Conservation (phyloP, 2,113 vertebrate species). For the Dicentrarchus labrax region DNA sequence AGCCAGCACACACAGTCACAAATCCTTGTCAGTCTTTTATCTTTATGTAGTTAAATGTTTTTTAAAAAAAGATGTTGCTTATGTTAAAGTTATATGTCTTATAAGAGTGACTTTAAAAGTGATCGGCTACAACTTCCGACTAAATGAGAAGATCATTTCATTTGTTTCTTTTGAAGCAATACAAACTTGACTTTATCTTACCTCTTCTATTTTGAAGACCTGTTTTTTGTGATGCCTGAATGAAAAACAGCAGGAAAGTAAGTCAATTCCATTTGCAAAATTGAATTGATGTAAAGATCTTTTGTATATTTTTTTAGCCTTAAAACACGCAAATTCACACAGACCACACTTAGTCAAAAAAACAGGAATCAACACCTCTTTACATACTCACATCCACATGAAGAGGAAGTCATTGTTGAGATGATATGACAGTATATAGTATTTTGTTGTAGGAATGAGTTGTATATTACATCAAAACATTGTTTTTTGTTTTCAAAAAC, state of each 20-base stretch:
- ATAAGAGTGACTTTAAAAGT: background rate
- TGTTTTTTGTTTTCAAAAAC: background rate
- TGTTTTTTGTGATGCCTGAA: constrained; percentile 43
- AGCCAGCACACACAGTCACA: background rate
- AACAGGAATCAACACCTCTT: background rate
- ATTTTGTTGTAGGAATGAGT: too few relatives aligned
- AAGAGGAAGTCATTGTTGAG: background rate
- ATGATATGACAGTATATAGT: background rate
- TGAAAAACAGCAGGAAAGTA: constrained; percentile 2
- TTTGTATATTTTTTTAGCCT: background rate
- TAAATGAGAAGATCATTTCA: background rate
- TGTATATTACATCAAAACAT: background rate
- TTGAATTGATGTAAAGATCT: background rate
- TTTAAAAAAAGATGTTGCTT: background rate
- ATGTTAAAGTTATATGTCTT: background rate
- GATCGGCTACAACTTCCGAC: background rate
- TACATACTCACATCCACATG: background rate
- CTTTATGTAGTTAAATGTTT: too few relatives aligned
- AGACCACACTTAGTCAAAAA: background rate
- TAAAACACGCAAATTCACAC: background rate
- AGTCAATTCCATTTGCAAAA: background rate
- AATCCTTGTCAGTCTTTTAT: background rate
- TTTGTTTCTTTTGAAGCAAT: background rate
- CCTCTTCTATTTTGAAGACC: constrained; percentile 28
- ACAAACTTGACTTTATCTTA: constrained; percentile 22